Evolutionary conservation across 1,140 invertebrate species (phyloP).

Genomic region (Palaemon carinicauda): DNA sequence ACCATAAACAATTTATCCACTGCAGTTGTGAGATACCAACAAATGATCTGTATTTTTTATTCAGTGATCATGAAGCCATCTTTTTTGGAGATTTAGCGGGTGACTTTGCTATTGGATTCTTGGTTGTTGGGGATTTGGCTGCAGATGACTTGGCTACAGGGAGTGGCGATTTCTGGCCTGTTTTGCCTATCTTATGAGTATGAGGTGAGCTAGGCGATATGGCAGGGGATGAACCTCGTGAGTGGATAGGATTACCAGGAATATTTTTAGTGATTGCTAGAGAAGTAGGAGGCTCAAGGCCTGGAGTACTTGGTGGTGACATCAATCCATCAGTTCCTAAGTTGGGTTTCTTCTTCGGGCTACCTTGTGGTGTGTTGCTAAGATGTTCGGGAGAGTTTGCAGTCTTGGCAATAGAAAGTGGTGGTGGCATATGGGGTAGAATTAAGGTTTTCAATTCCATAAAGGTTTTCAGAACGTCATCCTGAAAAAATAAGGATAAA

Average conservation of each 20-base stretch:
- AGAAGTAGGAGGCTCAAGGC: conserved; percentile 31
- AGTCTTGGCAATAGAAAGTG: neutral
- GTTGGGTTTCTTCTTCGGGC: conserved; percentile 28
- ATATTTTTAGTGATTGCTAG: conserved; percentile 37
- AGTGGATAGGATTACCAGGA: neutral
- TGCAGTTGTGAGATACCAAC: no score
- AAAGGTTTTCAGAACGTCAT: conserved; percentile 30
- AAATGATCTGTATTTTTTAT: neutral
- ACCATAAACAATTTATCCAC: no score
- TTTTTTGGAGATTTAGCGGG: conserved; percentile 48
- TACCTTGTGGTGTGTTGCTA: conserved; percentile 10
- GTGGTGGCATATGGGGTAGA: conserved; percentile 35
- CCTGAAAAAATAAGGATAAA: conserved; percentile 1
- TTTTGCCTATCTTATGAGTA: neutral
- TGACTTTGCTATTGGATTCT: conserved; percentile 21
- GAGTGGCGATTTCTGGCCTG: neutral
- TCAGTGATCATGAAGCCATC: conserved; percentile 31
- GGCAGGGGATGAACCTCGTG: conserved; percentile 25
- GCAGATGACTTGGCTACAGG: conserved; percentile 25
- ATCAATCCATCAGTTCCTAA: neutral
- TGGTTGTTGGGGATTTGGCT: neutral
- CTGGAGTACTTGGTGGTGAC: conserved; percentile 30
- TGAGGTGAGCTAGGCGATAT: conserved; percentile 28
- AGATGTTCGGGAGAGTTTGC: neutral
- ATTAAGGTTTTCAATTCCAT: conserved; percentile 38